Evolutionary conservation across 2,797 vertebrate species (phyloP).

Genomic region (Molossus alvarezi): DNA sequence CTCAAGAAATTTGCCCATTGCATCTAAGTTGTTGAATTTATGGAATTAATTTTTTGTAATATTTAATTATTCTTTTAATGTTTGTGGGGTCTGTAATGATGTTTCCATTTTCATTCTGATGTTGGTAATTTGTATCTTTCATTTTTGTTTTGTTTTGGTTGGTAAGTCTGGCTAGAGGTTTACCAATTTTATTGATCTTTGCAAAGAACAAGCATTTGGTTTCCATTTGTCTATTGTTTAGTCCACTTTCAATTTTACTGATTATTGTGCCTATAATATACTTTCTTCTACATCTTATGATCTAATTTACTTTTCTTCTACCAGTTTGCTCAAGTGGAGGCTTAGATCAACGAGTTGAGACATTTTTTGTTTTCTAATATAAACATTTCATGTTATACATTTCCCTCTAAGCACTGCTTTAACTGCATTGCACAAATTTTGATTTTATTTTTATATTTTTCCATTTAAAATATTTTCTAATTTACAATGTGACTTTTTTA

Average conservation of each 20-base stretch:
- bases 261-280: background rate
- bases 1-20: background rate
- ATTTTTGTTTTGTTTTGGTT: background rate
- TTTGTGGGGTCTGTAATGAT: background rate
- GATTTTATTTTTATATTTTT: slow-evolving; percentile 40
- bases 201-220: background rate
- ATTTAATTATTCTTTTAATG: background rate
- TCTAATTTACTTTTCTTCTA: slow-evolving; percentile 1
- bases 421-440: background rate
- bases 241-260: background rate
- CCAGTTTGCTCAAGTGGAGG: slow-evolving; percentile 41
- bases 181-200: slow-evolving; percentile 26
- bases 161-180: background rate
- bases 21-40: background rate
- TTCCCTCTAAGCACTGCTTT: background rate
- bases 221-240: background rate
- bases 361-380: background rate
- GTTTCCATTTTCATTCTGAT: background rate
- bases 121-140: background rate
- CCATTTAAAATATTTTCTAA: slow-evolving; percentile 31
- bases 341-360: background rate
- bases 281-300: background rate
- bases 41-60: background rate
- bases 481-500: background rate
- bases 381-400: background rate